phyloP scores from a whole-genome alignment of 2,113 vertebrate genomes.

The Petroica traversi region DNA sequence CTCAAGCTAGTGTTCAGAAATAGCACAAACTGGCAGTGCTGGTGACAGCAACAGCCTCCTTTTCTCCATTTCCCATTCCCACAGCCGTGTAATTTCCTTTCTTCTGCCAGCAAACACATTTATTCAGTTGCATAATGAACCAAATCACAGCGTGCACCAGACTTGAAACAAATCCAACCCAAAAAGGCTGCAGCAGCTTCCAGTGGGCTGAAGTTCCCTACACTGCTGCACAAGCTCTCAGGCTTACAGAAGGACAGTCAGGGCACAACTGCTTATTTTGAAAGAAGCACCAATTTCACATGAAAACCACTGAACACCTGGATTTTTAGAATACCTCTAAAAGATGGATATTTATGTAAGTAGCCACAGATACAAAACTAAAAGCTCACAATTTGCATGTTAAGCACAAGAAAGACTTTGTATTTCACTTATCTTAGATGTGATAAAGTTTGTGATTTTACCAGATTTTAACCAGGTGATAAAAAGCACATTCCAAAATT shows the following conservation, averaged over 20 bases:
- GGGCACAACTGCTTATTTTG: background rate
- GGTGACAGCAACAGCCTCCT: background rate
- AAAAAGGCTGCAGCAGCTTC: background rate
- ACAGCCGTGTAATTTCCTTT: background rate
- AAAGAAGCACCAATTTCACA: background rate
- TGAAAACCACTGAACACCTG: background rate
- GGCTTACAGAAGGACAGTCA: background rate
- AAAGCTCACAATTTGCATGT: background rate
- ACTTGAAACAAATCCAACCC: background rate
- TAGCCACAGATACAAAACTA: background rate
- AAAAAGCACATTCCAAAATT: background rate
- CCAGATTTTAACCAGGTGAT: background rate
- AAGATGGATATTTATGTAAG: background rate
- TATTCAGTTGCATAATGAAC: background rate
- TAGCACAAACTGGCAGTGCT: background rate
- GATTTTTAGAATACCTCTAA: background rate
- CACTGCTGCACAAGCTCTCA: background rate
- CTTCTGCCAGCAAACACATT: background rate
- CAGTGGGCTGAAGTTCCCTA: background rate
- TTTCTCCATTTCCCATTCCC: background rate
- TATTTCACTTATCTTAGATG: background rate
- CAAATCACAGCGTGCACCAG: background rate
- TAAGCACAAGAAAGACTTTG: background rate
- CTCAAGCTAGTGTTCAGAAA: background rate
- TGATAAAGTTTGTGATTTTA: background rate